Conservation (phyloP, 2,113 vertebrate genomes). For the Lutjanus erythropterus region DNA sequence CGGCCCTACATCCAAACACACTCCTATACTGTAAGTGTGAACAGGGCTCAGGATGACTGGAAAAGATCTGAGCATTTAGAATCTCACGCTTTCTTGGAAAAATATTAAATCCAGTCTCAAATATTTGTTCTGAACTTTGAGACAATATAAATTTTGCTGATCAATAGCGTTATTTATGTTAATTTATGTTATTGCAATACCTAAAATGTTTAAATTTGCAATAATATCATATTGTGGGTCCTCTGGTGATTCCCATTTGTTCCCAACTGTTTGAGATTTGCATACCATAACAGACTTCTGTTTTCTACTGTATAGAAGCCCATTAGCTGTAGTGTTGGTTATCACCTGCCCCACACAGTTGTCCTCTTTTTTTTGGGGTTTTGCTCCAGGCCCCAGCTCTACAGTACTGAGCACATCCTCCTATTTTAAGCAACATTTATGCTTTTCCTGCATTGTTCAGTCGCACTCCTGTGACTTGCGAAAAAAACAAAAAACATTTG, state of each 20-base stretch:
- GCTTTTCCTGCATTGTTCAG: background rate
- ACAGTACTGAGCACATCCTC: background rate
- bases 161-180: no score
- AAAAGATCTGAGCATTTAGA: background rate
- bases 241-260: no score
- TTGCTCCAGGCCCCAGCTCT: background rate
- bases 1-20: background rate
- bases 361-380: background rate
- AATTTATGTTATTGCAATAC: no score
- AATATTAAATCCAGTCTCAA: background rate
- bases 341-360: slow-evolving; percentile 5
- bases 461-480: slow-evolving; percentile 4
- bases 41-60: background rate
- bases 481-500: background rate
- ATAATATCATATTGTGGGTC: no score
- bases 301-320: background rate
- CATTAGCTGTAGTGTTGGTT: slow-evolving; percentile 10
- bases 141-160: no score
- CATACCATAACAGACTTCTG: background rate
- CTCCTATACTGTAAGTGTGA: background rate
- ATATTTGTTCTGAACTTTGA: background rate
- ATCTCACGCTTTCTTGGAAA: background rate
- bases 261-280: background rate
- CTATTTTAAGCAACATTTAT: slow-evolving; percentile 9
- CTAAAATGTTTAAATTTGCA: no score